phyloP scores from a whole-genome alignment of 2,888 invertebrate species.

The Ochropleura leucogaster region DNA sequence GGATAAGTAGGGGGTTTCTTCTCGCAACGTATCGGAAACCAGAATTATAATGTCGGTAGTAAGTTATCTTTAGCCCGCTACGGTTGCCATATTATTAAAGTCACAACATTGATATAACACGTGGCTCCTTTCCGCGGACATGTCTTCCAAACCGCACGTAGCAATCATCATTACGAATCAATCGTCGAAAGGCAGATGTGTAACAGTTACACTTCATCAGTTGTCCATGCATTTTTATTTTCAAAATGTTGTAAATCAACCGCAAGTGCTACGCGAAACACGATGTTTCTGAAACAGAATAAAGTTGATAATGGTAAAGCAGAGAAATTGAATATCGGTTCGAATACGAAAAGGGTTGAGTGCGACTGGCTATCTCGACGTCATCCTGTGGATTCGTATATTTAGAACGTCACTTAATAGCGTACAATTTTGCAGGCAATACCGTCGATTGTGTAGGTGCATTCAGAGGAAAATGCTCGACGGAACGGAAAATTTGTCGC shows the following conservation, averaged over 20 bases:
- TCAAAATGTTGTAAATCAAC: slow-evolving; percentile 62
- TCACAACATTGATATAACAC: slow-evolving; percentile 81
- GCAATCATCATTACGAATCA: slow-evolving; percentile 74
- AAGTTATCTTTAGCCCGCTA: slow-evolving; percentile 78
- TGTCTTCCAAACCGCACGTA: slow-evolving; percentile 81
- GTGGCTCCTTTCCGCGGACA: slow-evolving; percentile 78
- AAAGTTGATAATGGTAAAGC: slow-evolving; percentile 62
- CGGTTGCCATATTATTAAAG: slow-evolving; percentile 83
- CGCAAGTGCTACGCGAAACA: slow-evolving; percentile 43
- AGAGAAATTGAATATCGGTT: slow-evolving; percentile 63
- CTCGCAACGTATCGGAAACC: slow-evolving; percentile 71
- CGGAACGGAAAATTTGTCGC: slow-evolving; percentile 89
- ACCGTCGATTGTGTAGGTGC: slow-evolving; percentile 87
- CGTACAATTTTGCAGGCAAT: slow-evolving; percentile 88
- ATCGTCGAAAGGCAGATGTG: slow-evolving; percentile 84
- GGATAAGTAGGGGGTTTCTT: slow-evolving; percentile 69
- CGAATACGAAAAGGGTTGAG: slow-evolving; percentile 79
- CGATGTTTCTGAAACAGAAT: slow-evolving; percentile 45
- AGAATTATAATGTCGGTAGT: slow-evolving; percentile 82
- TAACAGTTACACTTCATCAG: slow-evolving; percentile 85
- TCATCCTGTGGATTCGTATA: slow-evolving; percentile 84
- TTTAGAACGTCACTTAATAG: slow-evolving; percentile 89
- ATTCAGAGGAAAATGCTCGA: slow-evolving; percentile 89
- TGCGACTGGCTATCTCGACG: slow-evolving; percentile 79
- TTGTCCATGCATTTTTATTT: slow-evolving; percentile 67